Percentiles rank a stretch among this genome's conserved stretches.
These are phyloP conservation scores for Acanthoscelides obtectus DNA, from an alignment of 2,888 invertebrate genomes.

Conservation along the genomic window DNA sequence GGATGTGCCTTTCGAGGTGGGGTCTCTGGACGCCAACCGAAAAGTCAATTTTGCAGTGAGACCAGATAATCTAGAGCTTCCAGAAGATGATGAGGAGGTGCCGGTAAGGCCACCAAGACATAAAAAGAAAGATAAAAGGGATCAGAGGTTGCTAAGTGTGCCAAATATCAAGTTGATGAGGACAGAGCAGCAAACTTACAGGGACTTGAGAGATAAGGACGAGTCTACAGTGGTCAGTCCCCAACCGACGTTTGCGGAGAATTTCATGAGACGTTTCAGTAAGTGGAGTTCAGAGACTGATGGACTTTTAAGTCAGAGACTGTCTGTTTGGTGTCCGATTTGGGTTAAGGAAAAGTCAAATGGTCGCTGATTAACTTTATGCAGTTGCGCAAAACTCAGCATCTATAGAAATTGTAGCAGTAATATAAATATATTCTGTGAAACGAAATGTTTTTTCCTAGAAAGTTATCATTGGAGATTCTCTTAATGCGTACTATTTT, in stretches of 20 bases:
- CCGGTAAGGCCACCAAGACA: constrained; percentile 55
- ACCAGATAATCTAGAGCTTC: constrained; percentile 62
- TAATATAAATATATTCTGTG: too few species aligned
- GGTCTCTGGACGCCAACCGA: constrained; percentile 31
- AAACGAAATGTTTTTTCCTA: too few species aligned
- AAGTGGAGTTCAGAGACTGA: constrained; percentile 52
- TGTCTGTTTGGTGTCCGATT: constrained; percentile 10
- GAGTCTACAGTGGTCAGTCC: constrained; percentile 36
- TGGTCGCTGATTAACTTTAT: constrained; percentile 1
- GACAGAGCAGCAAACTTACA: constrained; percentile 51
- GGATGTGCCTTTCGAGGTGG: constrained; percentile 31
- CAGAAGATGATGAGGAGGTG: constrained; percentile 48
- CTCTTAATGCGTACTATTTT: too few species aligned
- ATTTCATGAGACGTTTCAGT: constrained; percentile 82
- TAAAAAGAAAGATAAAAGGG: constrained; percentile 50
- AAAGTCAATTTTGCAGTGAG: constrained; percentile 43
- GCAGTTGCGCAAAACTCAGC: too few species aligned
- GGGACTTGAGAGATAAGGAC: constrained; percentile 55
- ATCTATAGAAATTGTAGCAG: background rate
- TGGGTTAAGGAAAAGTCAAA: constrained; percentile 14
- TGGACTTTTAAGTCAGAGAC: background rate
- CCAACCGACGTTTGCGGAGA: constrained; percentile 60
- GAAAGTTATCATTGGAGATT: too few species aligned
- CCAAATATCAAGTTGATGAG: constrained; percentile 66
- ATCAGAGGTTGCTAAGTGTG: constrained; percentile 69